Base-by-base conservation (phyloP, 2,888 invertebrate species). In the Scaptomyza tumidula region DNA sequence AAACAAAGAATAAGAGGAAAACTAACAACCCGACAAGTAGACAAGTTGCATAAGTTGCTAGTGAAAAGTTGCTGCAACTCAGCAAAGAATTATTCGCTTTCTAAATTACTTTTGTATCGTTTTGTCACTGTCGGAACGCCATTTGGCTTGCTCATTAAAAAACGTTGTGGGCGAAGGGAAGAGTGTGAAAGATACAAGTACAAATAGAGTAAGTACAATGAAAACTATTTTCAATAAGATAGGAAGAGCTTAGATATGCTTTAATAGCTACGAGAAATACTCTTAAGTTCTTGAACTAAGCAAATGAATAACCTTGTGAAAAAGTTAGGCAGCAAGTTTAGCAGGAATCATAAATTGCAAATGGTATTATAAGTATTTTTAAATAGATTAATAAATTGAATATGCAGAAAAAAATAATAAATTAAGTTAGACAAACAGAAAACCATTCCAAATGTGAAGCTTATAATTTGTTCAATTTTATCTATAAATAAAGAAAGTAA, bases 1-100 rank as follows among this genome's bases (percentile, higher is more conserved):
- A 49, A 45, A 37, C 33, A 37, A 29, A 43, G 55, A 29, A 70
- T 53, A 37, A 14, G 52, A 39, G 41, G 35, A 33, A 54, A 71
- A 46, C 45, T 3, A 52, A 71, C 56, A 44, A 14, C 6, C 13
- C 37, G 48, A 29, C 64, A 55, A 44, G 52, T 33, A 43, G 44
- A 50, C 44, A 66, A 67, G 56, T 63, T 56, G 31, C 61, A 45
- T 43, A 70, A 71, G 57, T 55, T 60, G 52, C 49, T 6, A 70
- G 66, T 24, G 75, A 63, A 64, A 77, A 77, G 63, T 82, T 81
- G 60, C 33, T 16, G 57, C 74, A 67, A 67, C 56, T 71, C 44
- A 54, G 37, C 67, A 14, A 37, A 75, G 76, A 75, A 67, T 75
- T 75, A 71, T 71, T 53, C 57, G 55, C 49, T 55, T 61, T 57